Conservation (phyloP, 2,888 invertebrate genomes). For the Epinotia brunnichana region DNA sequence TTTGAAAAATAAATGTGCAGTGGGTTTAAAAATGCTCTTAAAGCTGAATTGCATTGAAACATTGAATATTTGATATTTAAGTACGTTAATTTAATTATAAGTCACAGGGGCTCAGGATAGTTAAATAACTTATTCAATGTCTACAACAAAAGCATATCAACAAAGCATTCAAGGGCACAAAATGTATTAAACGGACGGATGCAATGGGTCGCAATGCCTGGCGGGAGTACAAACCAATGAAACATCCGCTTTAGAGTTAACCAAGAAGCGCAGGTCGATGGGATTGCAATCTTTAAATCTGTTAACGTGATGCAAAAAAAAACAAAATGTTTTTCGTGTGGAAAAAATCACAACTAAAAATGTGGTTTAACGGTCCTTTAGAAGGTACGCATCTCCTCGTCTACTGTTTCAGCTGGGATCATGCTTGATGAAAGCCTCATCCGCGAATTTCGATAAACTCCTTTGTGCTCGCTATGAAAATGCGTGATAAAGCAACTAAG, state of each 20-base stretch:
- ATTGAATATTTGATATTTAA: constrained; percentile 15
- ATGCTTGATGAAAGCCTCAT: constrained; percentile 71
- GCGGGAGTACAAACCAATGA: constrained; percentile 76
- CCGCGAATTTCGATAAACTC: constrained; percentile 45
- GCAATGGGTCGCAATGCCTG: constrained; percentile 74
- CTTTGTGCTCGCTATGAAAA: constrained; percentile 77
- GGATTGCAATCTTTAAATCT: constrained; percentile 55
- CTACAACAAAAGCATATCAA: constrained; percentile 76
- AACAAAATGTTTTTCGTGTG: constrained; percentile 33
- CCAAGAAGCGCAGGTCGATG: constrained; percentile 82
- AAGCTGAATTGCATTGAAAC: not conserved
- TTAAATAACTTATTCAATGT: constrained; percentile 51
- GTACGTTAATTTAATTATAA: constrained; percentile 13
- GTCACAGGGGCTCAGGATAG: constrained; percentile 1
- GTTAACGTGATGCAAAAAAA: constrained; percentile 69
- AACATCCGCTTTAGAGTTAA: constrained; percentile 82
- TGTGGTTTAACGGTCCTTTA: constrained; percentile 37
- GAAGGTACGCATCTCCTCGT: constrained; percentile 49
- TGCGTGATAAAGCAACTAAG: constrained; percentile 82
- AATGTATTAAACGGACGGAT: constrained; percentile 65
- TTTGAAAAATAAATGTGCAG: not conserved
- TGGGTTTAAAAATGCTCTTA: not conserved
- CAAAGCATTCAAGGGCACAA: constrained; percentile 64
- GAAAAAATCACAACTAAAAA: constrained; percentile 40
- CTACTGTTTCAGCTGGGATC: constrained; percentile 70